A percentile compares a stretch with the other conserved stretches of the same genome.
Conservation (phyloP, 2,113 vertebrate genomes). For the Pachypanchax playfairii region DNA sequence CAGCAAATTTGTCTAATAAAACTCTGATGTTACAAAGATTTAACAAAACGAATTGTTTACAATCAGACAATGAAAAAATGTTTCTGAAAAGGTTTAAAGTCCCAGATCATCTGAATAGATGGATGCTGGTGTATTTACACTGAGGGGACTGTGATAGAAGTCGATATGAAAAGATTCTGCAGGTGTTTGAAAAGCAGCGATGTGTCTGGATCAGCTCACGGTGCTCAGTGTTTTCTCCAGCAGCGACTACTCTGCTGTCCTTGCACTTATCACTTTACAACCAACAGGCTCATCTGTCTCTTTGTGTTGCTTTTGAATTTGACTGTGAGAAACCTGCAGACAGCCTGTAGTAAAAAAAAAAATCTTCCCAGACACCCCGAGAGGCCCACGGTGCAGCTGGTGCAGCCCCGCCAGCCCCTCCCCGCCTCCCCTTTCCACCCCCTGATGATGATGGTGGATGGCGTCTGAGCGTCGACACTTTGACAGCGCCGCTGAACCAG, state of each 20-base stretch:
- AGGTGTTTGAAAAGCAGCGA: neutral
- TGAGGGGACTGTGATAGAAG: no score
- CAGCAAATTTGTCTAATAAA: no score
- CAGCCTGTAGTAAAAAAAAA: conserved; percentile 25
- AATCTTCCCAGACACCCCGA: conserved; percentile 16
- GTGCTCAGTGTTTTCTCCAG: neutral
- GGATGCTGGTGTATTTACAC: no score
- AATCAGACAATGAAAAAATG: no score
- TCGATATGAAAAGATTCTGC: no score
- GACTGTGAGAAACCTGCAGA: conserved; percentile 45
- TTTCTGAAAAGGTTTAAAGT: no score
- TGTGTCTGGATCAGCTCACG: no score
- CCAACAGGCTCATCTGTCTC: conserved; percentile 38
- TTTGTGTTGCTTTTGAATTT: conserved; percentile 27
- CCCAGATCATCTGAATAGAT: no score
- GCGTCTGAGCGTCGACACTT: conserved; percentile 10
- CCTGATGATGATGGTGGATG: neutral
- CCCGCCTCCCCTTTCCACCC: neutral
- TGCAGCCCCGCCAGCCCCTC: conserved; percentile 34
- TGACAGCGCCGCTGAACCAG: conserved; percentile 43
- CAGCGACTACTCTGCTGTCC: conserved; percentile 8
- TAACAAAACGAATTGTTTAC: no score
- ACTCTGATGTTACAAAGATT: no score
- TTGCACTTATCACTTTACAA: neutral
- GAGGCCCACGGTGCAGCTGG: conserved; percentile 46